Base-by-base conservation (phyloP, 1,140 invertebrate species). In the Drosophila sp. region DNA sequence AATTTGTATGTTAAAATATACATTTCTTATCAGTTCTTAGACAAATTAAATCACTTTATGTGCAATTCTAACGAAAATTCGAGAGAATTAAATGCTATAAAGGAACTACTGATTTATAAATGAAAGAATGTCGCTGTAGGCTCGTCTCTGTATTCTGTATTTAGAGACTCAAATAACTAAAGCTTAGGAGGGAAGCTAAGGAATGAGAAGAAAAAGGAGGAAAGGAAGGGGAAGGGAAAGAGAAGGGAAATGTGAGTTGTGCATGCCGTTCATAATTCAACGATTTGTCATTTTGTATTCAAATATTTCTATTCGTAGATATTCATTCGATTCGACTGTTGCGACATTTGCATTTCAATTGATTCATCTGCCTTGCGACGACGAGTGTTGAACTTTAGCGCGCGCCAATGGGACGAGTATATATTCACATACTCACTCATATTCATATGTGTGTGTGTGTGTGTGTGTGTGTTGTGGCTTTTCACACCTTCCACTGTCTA, bases 231-330 rank as follows among this genome's bases (percentile, higher is more conserved):
- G 4, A 7, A 48, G 25, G 2, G 21, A 48, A 16, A n/a, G 21
- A n/a, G 11, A 13, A 27, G 45, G 11, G 1, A 7, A 8, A 4
- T 36, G n/a, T n/a, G 21, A 51, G 27, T 21, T 56, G 48, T 51
- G 48, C 46, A 71, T 56, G 66, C 58, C 54, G 75, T 71, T 78
- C 82, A 87, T 87, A 87, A 82, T 87, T 87, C 83, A 82, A 46
- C 78, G 82, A 87, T 87, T 87, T 87, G 82, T 87, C 83, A 87
- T 78, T 86, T 76, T 87, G 82, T 82, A 87, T 87, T 86, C 74
- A 87, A 87, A 87, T 89, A 87, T 72, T 81, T 81, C 79, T 67
- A 53, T 67, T 72, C 51, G 36, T 67, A 50, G 21, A 21, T 11
- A 40, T 53, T 14, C n/a, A 51, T 43, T 13, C 46, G 46, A 54